These are phyloP conservation scores for Drosophila pseudoobscura DNA, from an alignment of 1,140 invertebrate species.

Conservation along the genomic window DNA sequence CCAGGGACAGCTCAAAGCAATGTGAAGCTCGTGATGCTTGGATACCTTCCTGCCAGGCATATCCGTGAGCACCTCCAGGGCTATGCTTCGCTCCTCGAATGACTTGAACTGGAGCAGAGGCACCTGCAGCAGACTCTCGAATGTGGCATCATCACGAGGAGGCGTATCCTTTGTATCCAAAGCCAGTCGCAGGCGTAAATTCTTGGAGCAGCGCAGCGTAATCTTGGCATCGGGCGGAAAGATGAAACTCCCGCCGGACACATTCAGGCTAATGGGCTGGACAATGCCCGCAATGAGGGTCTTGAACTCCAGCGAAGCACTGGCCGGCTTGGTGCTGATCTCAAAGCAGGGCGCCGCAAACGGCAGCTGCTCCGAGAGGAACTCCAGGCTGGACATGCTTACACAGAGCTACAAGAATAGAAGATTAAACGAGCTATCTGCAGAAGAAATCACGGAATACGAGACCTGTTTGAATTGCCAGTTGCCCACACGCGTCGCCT, in stretches of 20 bases:
- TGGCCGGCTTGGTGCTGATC: conserved; percentile 84
- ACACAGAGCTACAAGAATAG: conserved; percentile 55
- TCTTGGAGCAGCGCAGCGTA: conserved; percentile 85
- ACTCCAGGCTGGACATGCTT: conserved; percentile 85
- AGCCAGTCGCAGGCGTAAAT: conserved; percentile 84
- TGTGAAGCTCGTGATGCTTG: conserved; percentile 83
- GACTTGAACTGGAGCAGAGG: conserved; percentile 87
- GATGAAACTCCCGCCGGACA: conserved; percentile 88
- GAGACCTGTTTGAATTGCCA: conserved; percentile 80
- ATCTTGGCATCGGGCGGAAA: conserved; percentile 85
- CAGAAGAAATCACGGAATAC: background rate
- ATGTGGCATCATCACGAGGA: conserved; percentile 60
- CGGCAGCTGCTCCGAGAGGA: conserved; percentile 85
- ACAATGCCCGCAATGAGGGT: conserved; percentile 88
- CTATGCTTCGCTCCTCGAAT: conserved; percentile 87
- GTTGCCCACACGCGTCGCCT: conserved; percentile 84
- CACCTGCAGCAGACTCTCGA: conserved; percentile 86
- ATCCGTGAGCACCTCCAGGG: conserved; percentile 88
- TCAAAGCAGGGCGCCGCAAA: conserved; percentile 80
- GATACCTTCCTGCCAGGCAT: conserved; percentile 87
- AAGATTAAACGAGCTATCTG: background rate
- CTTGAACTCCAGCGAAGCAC: conserved; percentile 83
- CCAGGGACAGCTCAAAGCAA: conserved; percentile 90
- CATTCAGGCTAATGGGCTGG: conserved; percentile 87
- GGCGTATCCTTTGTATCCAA: conserved; percentile 3